Conservation (phyloP, 2,888 invertebrate species). For the Corbicula japonica region DNA sequence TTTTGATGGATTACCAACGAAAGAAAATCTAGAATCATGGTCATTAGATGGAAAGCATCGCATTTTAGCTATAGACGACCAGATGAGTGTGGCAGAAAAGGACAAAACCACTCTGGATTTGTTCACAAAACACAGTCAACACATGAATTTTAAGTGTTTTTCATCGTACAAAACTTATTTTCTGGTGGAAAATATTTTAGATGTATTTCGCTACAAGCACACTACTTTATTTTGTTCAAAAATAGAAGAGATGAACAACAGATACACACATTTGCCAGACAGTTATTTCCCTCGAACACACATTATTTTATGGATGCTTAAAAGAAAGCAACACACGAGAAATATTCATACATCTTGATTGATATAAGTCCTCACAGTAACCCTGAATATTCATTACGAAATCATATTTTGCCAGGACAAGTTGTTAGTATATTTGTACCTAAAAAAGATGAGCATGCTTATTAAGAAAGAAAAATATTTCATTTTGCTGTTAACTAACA, state of each 20-base stretch:
- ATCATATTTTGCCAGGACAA: slow-evolving; percentile 31
- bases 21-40: slow-evolving; percentile 29
- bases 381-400: slow-evolving; percentile 34
- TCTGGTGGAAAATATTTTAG: too few relatives aligned
- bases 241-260: too few relatives aligned
- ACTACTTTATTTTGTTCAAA: slow-evolving; percentile 28
- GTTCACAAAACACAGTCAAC: slow-evolving; percentile 37
- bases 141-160: slow-evolving; percentile 39
- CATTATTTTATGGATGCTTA: slow-evolving; percentile 34
- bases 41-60: too few relatives aligned
- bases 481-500: slow-evolving; percentile 10
- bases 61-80: slow-evolving; percentile 21
- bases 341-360: slow-evolving; percentile 33
- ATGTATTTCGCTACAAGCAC: slow-evolving; percentile 24
- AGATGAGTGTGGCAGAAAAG: slow-evolving; percentile 25
- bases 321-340: slow-evolving; percentile 24
- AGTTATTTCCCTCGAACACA: slow-evolving; percentile 27
- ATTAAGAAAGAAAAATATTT: slow-evolving; percentile 32
- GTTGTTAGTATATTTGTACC: slow-evolving; percentile 33
- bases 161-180: too few relatives aligned
- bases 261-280: too few relatives aligned
- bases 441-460: slow-evolving; percentile 28
- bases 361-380: slow-evolving; percentile 41
- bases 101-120: slow-evolving; percentile 30
- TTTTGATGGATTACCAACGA: slow-evolving; percentile 41